Percentiles rank a stretch among this genome's conserved stretches.
These are phyloP conservation scores for Lamellibrachia luymesi DNA, from an alignment of 1,140 invertebrate genomes.

Conservation along the genomic window DNA sequence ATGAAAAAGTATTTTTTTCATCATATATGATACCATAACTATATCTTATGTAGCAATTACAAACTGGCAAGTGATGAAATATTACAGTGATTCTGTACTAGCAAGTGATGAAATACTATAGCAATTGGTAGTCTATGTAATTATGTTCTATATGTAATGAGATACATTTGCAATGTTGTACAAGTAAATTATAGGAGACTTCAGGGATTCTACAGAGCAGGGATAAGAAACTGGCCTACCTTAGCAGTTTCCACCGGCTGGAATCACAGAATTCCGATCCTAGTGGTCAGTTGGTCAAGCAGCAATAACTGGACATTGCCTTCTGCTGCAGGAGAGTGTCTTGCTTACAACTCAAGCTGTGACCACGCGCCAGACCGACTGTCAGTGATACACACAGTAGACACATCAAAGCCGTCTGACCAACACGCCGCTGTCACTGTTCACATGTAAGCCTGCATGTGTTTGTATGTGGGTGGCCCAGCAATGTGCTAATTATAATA, in stretches of 20 bases:
- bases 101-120: neutral
- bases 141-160: neutral
- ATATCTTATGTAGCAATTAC: neutral
- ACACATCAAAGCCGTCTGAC: neutral
- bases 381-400: neutral
- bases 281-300: neutral
- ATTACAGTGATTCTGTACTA: neutral
- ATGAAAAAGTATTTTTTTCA: no score
- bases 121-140: neutral
- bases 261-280: neutral
- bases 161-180: neutral
- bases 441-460: neutral
- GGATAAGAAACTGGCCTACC: neutral
- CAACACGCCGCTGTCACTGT: neutral
- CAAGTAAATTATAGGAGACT: neutral
- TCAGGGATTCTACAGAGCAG: neutral
- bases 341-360: neutral
- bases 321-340: neutral
- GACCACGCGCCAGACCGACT: neutral
- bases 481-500: neutral
- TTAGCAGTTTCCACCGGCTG: neutral
- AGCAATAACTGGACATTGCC: neutral
- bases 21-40: neutral
- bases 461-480: neutral
- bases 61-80: neutral